Evolutionary conservation across 2,888 invertebrate genomes (phyloP).

Genomic region (Seira ritae): DNA sequence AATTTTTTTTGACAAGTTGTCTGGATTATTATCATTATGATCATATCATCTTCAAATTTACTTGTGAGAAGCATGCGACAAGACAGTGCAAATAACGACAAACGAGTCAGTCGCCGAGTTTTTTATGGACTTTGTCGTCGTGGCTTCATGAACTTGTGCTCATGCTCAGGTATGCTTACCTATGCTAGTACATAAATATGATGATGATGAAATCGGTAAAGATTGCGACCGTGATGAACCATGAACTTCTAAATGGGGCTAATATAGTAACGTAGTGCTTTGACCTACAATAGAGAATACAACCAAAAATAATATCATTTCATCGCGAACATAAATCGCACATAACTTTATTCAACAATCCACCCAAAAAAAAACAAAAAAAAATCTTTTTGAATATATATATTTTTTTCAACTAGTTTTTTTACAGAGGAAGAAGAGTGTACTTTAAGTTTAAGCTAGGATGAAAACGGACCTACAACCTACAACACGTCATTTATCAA

Average conservation of each 20-base stretch:
- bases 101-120: not conserved
- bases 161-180: too few relatives aligned
- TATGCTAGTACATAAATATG: not conserved
- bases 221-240: not conserved
- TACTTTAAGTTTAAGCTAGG: too few relatives aligned
- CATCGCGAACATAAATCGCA: slow-evolving; percentile 9
- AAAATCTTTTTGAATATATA: too few relatives aligned
- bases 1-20: slow-evolving; percentile 10
- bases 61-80: not conserved
- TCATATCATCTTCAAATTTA: too few relatives aligned
- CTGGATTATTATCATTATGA: slow-evolving; percentile 8
- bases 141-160: slow-evolving; percentile 9
- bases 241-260: not conserved
- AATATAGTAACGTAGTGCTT: not conserved
- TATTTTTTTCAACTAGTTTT: too few relatives aligned
- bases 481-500: slow-evolving; percentile 15
- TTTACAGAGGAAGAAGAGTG: too few relatives aligned
- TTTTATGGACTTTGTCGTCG: not conserved
- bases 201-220: slow-evolving; percentile 15
- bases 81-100: not conserved
- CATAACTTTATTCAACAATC: slow-evolving; percentile 1
- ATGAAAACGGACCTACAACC: too few relatives aligned
- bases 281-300: not conserved
- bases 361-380: not conserved
- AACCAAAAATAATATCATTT: slow-evolving; percentile 19